These are phyloP conservation scores for Magallana ariakensis DNA, from an alignment of 1,140 invertebrate species.

Conservation along the genomic window DNA sequence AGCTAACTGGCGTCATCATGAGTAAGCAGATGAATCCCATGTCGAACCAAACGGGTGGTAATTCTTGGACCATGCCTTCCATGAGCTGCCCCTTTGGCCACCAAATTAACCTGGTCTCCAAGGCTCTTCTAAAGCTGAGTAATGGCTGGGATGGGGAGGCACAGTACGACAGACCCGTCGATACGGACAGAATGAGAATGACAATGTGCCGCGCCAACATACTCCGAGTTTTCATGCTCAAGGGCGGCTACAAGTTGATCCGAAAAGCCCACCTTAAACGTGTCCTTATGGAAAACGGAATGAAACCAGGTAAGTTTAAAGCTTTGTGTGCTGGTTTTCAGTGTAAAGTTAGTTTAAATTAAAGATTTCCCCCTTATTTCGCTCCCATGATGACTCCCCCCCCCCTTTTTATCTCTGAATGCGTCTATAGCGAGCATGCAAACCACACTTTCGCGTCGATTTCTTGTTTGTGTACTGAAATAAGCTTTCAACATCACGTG, in stretches of 20 bases:
- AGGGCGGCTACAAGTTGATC: not conserved
- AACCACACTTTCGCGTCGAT: not conserved
- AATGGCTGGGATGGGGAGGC: slow-evolving; percentile 9
- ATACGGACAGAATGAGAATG: not conserved
- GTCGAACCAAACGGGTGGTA: not conserved
- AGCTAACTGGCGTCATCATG: not conserved
- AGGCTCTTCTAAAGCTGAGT: not conserved
- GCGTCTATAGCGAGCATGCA: too few species aligned
- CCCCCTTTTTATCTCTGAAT: too few species aligned
- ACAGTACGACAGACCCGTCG: not conserved
- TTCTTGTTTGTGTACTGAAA: too few species aligned
- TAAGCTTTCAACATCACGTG: too few species aligned
- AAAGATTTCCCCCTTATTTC: not conserved
- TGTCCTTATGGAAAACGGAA: not conserved
- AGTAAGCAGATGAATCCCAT: not conserved
- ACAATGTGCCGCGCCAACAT: not conserved
- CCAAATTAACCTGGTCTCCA: not conserved
- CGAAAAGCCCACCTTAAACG: not conserved
- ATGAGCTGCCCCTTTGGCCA: not conserved
- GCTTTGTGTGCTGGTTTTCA: too few species aligned
- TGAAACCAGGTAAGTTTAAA: not conserved
- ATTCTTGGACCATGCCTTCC: not conserved
- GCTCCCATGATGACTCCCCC: too few species aligned
- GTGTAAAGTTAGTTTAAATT: not conserved
- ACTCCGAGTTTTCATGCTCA: not conserved